Percentiles rank a stretch among this genome's conserved stretches.
These are phyloP conservation scores for Penaeus vannamei DNA, from an alignment of 1,140 invertebrate genomes.

Conservation along the genomic window DNA sequence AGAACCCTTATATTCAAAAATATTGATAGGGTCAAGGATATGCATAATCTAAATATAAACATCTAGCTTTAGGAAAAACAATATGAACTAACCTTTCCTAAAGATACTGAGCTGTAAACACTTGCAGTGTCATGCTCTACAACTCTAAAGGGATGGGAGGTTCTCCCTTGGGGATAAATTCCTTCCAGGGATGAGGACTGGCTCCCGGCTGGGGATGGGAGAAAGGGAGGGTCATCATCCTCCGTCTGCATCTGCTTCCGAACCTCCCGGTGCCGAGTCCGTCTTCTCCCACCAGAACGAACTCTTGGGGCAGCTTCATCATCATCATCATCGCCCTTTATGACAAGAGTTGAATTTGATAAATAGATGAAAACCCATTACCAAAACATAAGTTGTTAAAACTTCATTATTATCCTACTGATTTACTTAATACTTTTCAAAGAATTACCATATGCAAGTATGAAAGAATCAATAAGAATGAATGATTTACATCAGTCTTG, in stretches of 20 bases:
- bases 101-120: slow-evolving; percentile 87
- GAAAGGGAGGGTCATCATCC: slow-evolving; percentile 80
- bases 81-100: slow-evolving; percentile 80
- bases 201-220: slow-evolving; percentile 83
- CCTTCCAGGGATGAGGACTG: slow-evolving; percentile 82
- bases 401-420: too few species aligned
- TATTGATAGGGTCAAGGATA: not conserved
- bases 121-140: slow-evolving; percentile 89
- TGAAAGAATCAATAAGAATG: too few species aligned
- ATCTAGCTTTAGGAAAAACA: not conserved
- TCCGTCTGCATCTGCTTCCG: slow-evolving; percentile 87
- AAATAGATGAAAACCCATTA: too few species aligned
- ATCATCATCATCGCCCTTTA: slow-evolving; percentile 48
- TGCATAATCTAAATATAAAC: not conserved
- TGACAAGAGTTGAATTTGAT: too few species aligned
- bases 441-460: too few species aligned
- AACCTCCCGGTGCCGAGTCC: slow-evolving; percentile 75
- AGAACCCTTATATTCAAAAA: not conserved
- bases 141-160: slow-evolving; percentile 84
- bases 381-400: too few species aligned
- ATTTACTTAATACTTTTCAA: too few species aligned
- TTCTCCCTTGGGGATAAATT: slow-evolving; percentile 75
- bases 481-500: too few species aligned
- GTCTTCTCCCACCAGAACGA: slow-evolving; percentile 35
- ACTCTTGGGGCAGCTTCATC: slow-evolving; percentile 41